A percentile compares a stretch with the other conserved stretches of the same genome.
These are phyloP conservation scores for Sinhomidia bicolor DNA, from an alignment of 2,888 invertebrate genomes.

Conservation along the genomic window DNA sequence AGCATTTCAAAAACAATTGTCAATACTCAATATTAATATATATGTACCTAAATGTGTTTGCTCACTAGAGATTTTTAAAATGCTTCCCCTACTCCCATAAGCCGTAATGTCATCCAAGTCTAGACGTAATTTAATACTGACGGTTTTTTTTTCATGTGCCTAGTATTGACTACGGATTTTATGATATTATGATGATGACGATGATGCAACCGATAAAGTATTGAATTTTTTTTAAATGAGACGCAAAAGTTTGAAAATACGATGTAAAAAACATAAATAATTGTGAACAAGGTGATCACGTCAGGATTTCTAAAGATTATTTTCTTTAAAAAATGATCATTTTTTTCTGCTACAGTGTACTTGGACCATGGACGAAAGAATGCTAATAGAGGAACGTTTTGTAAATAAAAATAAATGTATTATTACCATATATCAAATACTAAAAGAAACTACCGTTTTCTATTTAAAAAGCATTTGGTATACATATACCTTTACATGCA, in stretches of 20 bases:
- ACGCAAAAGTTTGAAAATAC: constrained; percentile 1
- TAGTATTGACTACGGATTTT: too few relatives aligned
- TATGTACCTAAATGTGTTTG: too few relatives aligned
- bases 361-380: not conserved
- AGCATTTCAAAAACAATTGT: not conserved
- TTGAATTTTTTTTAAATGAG: constrained; percentile 17
- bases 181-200: not conserved
- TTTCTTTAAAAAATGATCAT: too few relatives aligned
- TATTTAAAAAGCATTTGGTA: too few relatives aligned
- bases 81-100: constrained; percentile 9
- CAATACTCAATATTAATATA: too few relatives aligned
- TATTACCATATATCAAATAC: too few relatives aligned
- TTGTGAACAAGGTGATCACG: constrained; percentile 36
- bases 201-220: constrained; percentile 50
- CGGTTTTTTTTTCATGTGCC: not conserved
- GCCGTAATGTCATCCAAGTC: constrained; percentile 1
- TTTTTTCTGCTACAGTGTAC: not conserved
- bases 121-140: constrained; percentile 51
- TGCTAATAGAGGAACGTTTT: too few relatives aligned
- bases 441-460: too few relatives aligned
- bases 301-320: constrained; percentile 1
- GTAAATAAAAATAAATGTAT: too few relatives aligned
- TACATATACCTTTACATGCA: too few relatives aligned
- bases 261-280: constrained; percentile 10
- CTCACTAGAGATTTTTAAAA: not conserved